phyloP scores from a whole-genome alignment of 2,888 invertebrate species.

The Andrena hattorfiana region DNA sequence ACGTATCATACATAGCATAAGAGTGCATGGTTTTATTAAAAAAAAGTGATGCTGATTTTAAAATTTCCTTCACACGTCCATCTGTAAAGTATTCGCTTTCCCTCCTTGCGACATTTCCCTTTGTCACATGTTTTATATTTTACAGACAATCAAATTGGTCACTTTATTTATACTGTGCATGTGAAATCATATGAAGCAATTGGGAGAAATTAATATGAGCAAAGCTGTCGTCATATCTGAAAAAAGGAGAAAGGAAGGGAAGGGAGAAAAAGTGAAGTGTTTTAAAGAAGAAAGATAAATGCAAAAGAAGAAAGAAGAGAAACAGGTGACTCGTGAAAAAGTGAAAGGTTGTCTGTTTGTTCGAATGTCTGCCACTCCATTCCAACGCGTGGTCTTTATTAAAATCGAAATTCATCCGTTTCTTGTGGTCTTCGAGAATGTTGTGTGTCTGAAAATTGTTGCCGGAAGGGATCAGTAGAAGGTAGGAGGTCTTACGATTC shows the following conservation, averaged over 20 bases:
- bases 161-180: too few relatives aligned
- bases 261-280: conserved; percentile 17
- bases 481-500: conserved; percentile 18
- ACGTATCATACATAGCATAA: too few relatives aligned
- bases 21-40: too few relatives aligned
- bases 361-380: conserved; percentile 45
- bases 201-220: too few relatives aligned
- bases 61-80: too few relatives aligned
- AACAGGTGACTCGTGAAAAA: conserved; percentile 77
- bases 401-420: conserved; percentile 50
- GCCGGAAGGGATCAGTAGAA: conserved; percentile 29
- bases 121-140: too few relatives aligned
- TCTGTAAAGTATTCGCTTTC: too few relatives aligned
- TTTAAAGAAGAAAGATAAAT: conserved; percentile 31
- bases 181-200: too few relatives aligned
- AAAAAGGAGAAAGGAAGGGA: conserved; percentile 18
- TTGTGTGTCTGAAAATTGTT: conserved; percentile 27
- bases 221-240: too few relatives aligned
- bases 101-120: too few relatives aligned
- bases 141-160: too few relatives aligned
- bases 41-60: too few relatives aligned
- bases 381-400: conserved; percentile 75
- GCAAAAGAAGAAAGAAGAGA: conserved; percentile 22
- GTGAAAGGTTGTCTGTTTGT: conserved; percentile 81
- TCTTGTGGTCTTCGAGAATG: conserved; percentile 23